A percentile compares a stretch with the other conserved stretches of the same genome.
phyloP scores from a whole-genome alignment of 2,888 invertebrate genomes.

The Dryadula phaetusa region DNA sequence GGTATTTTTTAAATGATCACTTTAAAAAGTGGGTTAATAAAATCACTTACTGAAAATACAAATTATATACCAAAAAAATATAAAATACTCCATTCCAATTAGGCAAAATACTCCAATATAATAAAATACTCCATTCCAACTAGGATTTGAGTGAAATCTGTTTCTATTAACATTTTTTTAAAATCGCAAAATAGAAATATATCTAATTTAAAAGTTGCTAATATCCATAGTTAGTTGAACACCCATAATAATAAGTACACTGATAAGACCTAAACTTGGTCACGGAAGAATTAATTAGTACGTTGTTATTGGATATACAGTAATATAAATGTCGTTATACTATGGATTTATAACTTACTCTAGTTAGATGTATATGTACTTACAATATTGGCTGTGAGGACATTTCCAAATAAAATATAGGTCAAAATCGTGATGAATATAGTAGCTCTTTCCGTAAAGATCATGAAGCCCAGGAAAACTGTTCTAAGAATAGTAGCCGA shows the following conservation, averaged over 20 bases:
- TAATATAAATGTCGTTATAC: not conserved
- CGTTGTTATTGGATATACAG: slow-evolving; percentile 4
- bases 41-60: too few species aligned
- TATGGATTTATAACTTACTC: not conserved
- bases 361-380: slow-evolving; percentile 50
- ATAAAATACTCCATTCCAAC: not conserved
- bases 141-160: not conserved
- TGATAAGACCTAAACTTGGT: slow-evolving; percentile 5
- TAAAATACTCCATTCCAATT: too few species aligned
- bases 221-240: not conserved
- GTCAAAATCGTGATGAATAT: slow-evolving; percentile 90
- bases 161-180: not conserved
- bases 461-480: slow-evolving; percentile 89
- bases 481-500: slow-evolving; percentile 87
- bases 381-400: slow-evolving; percentile 89
- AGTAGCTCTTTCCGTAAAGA: slow-evolving; percentile 92
- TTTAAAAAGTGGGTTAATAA: too few species aligned
- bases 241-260: not conserved
- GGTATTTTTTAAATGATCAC: too few species aligned
- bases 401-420: slow-evolving; percentile 86
- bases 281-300: slow-evolving; percentile 1
- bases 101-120: too few species aligned
- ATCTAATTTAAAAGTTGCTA: slow-evolving; percentile 8
- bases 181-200: not conserved
- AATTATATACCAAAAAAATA: too few species aligned